Conservation (phyloP, 2,888 invertebrate species). For the Lymantria dispar region DNA sequence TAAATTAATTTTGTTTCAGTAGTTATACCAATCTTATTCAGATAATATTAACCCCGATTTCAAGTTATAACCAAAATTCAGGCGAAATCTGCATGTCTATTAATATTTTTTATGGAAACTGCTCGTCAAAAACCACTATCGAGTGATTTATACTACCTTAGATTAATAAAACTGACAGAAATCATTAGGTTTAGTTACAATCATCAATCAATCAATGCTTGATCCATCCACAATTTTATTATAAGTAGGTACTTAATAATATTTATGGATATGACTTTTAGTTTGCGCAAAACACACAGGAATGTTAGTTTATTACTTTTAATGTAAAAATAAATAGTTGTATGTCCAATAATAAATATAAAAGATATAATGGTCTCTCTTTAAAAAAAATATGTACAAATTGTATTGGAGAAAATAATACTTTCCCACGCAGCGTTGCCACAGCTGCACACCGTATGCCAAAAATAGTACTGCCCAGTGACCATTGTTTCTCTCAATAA, state of each 20-base stretch:
- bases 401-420: constrained; percentile 35
- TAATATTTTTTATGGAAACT: too few species aligned
- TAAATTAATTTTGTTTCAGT: too few species aligned
- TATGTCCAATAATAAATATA: too few species aligned
- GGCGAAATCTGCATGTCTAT: too few species aligned
- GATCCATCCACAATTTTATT: background rate
- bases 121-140: background rate
- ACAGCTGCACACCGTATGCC: constrained; percentile 75
- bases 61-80: too few species aligned
- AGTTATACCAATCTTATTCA: too few species aligned
- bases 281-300: background rate
- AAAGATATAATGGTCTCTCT: background rate
- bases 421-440: constrained; percentile 65
- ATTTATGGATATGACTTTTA: background rate
- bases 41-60: too few species aligned
- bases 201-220: constrained; percentile 7
- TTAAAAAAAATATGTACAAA: constrained; percentile 3
- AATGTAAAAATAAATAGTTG: too few species aligned
- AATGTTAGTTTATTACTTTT: too few species aligned
- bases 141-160: constrained; percentile 9
- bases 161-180: constrained; percentile 6
- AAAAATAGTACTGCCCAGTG: constrained; percentile 68
- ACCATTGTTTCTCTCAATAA: constrained; percentile 77
- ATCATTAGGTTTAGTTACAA: background rate
- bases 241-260: background rate